A percentile compares a stretch with the other conserved stretches of the same genome.
Conservation (phyloP, 2,888 invertebrate species). For the Ptychoptera albimana region DNA sequence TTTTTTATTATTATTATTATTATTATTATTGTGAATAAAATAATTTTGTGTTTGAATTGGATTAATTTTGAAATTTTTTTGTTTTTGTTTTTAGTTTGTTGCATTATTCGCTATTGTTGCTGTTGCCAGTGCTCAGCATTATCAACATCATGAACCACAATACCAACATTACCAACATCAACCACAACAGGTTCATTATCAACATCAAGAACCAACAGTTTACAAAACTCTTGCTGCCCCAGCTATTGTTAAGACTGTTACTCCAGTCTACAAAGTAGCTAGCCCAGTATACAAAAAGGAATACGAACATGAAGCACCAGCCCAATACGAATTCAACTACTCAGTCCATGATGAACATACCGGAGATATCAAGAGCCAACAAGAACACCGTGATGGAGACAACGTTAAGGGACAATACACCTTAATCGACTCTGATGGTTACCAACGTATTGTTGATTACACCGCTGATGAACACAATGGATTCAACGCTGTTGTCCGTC, state of each 20-base stretch:
- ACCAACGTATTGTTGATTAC: conserved; percentile 35
- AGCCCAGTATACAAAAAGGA: not conserved
- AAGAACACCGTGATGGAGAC: conserved; percentile 35
- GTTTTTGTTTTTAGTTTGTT: conserved; percentile 1
- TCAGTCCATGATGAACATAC: conserved; percentile 33
- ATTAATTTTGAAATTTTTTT: not conserved
- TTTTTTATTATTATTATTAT: no score
- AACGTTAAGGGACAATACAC: conserved; percentile 35
- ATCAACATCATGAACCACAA: not conserved
- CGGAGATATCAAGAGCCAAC: conserved; percentile 36
- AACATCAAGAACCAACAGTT: not conserved
- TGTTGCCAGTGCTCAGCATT: not conserved
- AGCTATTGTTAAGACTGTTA: conserved; percentile 5
- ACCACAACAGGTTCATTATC: not conserved
- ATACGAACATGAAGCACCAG: conserved; percentile 23
- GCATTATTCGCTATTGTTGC: conserved; percentile 1
- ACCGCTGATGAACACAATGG: conserved; percentile 35
- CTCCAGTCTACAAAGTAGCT: not conserved
- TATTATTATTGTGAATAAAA: not conserved
- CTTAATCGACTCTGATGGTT: conserved; percentile 35
- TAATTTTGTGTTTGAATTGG: not conserved
- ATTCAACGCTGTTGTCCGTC: conserved; percentile 36
- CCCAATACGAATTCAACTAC: conserved; percentile 33
- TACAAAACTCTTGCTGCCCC: conserved; percentile 1
- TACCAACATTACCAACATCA: no score